These are phyloP conservation scores for Shargacucullia verbasci DNA, from an alignment of 2,888 invertebrate species.

Conservation along the genomic window DNA sequence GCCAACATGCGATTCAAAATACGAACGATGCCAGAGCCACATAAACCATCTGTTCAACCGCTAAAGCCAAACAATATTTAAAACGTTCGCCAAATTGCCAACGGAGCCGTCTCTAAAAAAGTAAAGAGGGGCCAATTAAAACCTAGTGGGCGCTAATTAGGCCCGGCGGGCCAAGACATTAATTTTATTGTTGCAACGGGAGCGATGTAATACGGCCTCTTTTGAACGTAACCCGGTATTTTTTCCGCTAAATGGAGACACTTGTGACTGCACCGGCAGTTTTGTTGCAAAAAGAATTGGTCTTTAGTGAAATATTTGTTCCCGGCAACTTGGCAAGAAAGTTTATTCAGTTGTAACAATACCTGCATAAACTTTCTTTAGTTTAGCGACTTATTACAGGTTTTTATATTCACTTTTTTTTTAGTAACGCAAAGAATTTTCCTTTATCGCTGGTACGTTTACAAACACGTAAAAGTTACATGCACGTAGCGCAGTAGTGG, in stretches of 20 bases:
- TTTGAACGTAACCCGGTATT: constrained; percentile 49
- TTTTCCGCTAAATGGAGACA: constrained; percentile 54
- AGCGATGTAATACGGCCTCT: constrained; percentile 40
- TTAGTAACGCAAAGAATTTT: no score
- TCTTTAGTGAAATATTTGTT: constrained; percentile 49
- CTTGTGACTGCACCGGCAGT: constrained; percentile 49
- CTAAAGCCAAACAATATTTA: constrained; percentile 47
- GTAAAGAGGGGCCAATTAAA: constrained; percentile 54
- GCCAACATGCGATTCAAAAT: no score
- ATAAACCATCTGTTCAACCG: constrained; percentile 29
- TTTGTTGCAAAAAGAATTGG: constrained; percentile 49
- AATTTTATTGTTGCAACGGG: constrained; percentile 56
- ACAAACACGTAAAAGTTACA: no score
- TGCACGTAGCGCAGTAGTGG: no score
- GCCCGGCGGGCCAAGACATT: constrained; percentile 50
- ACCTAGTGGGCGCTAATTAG: constrained; percentile 57
- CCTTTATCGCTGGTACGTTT: no score
- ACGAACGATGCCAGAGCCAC: no score
- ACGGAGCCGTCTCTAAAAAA: constrained; percentile 42
- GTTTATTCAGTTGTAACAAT: constrained; percentile 27
- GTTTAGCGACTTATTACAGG: no score
- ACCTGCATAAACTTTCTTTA: no score
- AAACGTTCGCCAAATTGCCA: constrained; percentile 37
- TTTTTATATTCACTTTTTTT: no score
- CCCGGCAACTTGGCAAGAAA: constrained; percentile 29